phyloP scores from a whole-genome alignment of 2,797 vertebrate genomes.

The Syndactyla subalaris region DNA sequence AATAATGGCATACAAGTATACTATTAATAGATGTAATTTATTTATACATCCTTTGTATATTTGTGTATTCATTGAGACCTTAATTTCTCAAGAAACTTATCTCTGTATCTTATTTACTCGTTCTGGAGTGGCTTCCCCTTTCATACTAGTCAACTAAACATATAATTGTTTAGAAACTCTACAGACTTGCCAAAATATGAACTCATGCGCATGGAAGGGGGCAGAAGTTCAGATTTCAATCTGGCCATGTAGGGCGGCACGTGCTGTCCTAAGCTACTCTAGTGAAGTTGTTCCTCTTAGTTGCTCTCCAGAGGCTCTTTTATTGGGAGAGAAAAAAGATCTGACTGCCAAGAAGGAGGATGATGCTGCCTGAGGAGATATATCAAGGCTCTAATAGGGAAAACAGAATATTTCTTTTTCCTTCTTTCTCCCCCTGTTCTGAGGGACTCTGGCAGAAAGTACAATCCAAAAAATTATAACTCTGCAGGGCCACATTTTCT shows the following conservation, averaged over 20 bases:
- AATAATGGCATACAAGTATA: background rate
- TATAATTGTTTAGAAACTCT: conserved; percentile 60
- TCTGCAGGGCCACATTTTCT: background rate
- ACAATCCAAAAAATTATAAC: background rate
- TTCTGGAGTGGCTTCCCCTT: conserved; percentile 50
- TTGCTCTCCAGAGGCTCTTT: conserved; percentile 60
- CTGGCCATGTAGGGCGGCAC: conserved; percentile 23
- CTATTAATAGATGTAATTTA: conserved; percentile 57
- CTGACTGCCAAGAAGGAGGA: conserved; percentile 53
- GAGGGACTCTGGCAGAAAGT: background rate
- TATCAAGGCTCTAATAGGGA: conserved; percentile 9
- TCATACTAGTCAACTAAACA: conserved; percentile 44
- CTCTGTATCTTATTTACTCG: conserved; percentile 33
- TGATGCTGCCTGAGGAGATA: background rate
- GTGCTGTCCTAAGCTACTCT: conserved; percentile 50
- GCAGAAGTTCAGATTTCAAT: conserved; percentile 62
- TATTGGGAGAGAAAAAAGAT: conserved; percentile 58
- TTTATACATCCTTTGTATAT: conserved; percentile 62
- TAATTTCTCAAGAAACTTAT: conserved; percentile 54
- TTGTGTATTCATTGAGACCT: conserved; percentile 36
- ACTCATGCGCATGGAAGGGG: conserved; percentile 27
- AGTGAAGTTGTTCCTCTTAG: conserved; percentile 36
- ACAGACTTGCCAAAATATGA: conserved; percentile 57
- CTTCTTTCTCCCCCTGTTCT: background rate
- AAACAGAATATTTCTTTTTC: conserved; percentile 2